A percentile compares a stretch with the other conserved stretches of the same genome.
Evolutionary conservation across 2,888 invertebrate genomes (phyloP).

Genomic region (Galeopsomyia nigrocyanea): DNA sequence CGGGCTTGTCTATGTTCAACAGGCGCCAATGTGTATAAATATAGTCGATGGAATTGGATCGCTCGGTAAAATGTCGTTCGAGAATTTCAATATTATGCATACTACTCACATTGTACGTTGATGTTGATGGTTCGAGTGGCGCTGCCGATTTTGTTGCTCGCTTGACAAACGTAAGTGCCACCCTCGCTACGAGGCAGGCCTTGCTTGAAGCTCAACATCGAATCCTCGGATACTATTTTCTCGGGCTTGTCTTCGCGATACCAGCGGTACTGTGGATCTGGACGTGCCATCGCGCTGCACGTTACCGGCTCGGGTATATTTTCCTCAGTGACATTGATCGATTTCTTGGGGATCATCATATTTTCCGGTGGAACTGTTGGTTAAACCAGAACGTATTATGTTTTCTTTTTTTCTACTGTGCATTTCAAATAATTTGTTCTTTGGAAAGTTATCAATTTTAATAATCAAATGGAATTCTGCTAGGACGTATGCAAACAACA

Average conservation of each 20-base stretch:
- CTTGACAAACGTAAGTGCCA: conserved; percentile 85
- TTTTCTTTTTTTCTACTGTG: too few species aligned
- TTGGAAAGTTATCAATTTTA: too few species aligned
- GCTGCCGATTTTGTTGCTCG: conserved; percentile 84
- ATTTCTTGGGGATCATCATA: conserved; percentile 77
- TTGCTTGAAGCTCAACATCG: conserved; percentile 75
- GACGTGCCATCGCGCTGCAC: conserved; percentile 77
- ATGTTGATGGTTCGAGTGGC: conserved; percentile 78
- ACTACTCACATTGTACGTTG: conserved; percentile 86
- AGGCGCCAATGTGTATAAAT: not conserved
- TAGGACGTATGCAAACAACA: too few species aligned
- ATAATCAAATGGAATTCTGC: too few species aligned
- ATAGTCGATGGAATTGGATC: not conserved
- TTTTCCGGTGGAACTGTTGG: conserved; percentile 86
- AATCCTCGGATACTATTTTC: conserved; percentile 67
- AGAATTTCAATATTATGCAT: not conserved
- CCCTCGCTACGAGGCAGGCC: conserved; percentile 79
- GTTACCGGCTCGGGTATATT: conserved; percentile 73
- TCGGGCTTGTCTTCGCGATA: conserved; percentile 73
- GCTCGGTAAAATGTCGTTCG: not conserved
- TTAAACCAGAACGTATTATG: not conserved
- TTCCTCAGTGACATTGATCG: conserved; percentile 72
- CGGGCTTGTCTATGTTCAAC: conserved; percentile 80
- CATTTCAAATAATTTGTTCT: too few species aligned
- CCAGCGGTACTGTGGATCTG: conserved; percentile 82